These are phyloP conservation scores for Triplophysa tibetana DNA, from an alignment of 2,113 vertebrate genomes.

Conservation along the genomic window DNA sequence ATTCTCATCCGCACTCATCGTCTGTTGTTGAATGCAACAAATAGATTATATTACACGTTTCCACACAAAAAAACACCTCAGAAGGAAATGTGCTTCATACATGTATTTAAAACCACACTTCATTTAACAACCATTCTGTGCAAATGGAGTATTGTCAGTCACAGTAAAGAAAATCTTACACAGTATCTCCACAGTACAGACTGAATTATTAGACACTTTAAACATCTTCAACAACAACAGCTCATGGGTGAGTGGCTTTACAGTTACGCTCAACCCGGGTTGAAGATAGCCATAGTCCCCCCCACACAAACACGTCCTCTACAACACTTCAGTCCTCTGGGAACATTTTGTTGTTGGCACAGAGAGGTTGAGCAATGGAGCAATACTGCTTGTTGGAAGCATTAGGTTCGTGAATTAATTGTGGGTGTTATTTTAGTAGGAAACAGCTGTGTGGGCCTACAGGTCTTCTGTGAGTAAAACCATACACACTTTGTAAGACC, in stretches of 20 bases:
- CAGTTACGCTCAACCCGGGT: no score
- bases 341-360: conserved; percentile 44
- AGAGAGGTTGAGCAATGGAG: conserved; percentile 27
- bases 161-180: no score
- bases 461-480: conserved; percentile 37
- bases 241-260: no score
- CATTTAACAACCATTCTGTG: not conserved
- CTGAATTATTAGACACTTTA: no score
- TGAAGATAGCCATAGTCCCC: no score
- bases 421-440: conserved; percentile 52
- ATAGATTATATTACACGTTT: not conserved
- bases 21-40: no score
- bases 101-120: not conserved
- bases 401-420: conserved; percentile 39
- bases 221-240: not conserved
- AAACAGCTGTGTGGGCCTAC: conserved; percentile 41
- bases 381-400: conserved; percentile 46
- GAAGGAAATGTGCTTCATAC: no score
- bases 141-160: not conserved
- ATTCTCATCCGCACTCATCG: no score
- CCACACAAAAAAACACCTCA: not conserved
- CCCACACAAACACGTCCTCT: no score
- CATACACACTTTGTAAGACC: conserved; percentile 20
- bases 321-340: conserved; percentile 21
- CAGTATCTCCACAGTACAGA: not conserved